Percentiles rank a stretch among this genome's conserved stretches.
These are phyloP conservation scores for Chelonoidis abingdonii DNA, from an alignment of 2,113 vertebrate species.

Conservation along the genomic window DNA sequence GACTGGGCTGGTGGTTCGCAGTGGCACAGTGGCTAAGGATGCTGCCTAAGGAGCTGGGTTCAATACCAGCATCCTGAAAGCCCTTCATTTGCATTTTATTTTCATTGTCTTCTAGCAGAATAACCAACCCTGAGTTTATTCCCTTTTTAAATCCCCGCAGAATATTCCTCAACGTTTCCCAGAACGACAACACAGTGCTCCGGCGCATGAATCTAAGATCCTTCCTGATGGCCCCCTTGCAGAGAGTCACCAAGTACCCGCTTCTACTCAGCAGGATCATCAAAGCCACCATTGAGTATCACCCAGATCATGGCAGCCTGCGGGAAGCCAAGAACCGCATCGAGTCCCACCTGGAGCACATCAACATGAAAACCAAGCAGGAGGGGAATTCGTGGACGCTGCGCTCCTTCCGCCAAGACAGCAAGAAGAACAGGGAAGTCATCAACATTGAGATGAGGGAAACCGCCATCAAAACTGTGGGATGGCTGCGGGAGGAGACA, in stretches of 20 bases:
- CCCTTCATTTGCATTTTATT: constrained; percentile 5
- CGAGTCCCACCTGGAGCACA: constrained; percentile 94
- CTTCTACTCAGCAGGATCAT: constrained; percentile 91
- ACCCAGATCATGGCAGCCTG: constrained; percentile 87
- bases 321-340: constrained; percentile 92
- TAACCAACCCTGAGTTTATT: background rate
- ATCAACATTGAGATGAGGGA: constrained; percentile 93
- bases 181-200: constrained; percentile 92
- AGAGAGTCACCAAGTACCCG: constrained; percentile 93
- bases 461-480: constrained; percentile 88
- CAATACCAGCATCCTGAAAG: background rate
- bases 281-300: constrained; percentile 87
- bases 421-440: constrained; percentile 90
- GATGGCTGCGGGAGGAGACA: constrained; percentile 89
- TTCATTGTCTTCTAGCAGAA: constrained; percentile 11
- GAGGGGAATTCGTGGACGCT: constrained; percentile 91
- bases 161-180: constrained; percentile 94
- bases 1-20: background rate
- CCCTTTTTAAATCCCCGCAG: constrained; percentile 72
- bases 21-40: background rate
- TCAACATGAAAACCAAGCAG: constrained; percentile 95
- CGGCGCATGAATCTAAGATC: constrained; percentile 93
- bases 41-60: background rate
- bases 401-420: constrained; percentile 91
- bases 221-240: constrained; percentile 93